Evolutionary conservation across 2,113 vertebrate genomes (phyloP).

Genomic region (Neodontobutis hainanensis): DNA sequence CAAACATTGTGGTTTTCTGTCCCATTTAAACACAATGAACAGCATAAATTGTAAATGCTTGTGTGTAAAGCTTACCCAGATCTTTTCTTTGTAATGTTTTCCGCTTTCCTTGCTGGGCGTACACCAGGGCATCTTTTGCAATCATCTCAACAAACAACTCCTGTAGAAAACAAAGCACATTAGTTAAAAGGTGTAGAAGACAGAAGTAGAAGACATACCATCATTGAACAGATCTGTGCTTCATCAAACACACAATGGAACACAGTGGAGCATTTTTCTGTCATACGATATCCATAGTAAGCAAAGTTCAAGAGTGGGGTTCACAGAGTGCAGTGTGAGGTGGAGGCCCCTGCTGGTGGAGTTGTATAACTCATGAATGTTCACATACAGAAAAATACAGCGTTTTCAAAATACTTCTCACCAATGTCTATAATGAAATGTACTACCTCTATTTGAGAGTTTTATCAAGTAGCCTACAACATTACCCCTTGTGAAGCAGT

Average conservation of each 20-base stretch:
- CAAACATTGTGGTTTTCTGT: neutral
- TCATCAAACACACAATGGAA: neutral
- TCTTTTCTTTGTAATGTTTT: slow-evolving; percentile 98
- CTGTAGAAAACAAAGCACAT: slow-evolving; percentile 66
- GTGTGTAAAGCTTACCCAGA: slow-evolving; percentile 79
- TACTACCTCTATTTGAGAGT: too few species aligned
- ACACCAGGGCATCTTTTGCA: slow-evolving; percentile 91
- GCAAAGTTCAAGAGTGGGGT: neutral
- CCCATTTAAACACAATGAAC: neutral
- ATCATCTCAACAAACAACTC: slow-evolving; percentile 97
- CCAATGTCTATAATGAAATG: too few species aligned
- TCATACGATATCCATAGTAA: too few species aligned
- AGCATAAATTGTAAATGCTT: neutral
- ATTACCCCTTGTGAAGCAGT: too few species aligned
- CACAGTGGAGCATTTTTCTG: too few species aligned
- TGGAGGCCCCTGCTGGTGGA: neutral
- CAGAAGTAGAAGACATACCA: neutral
- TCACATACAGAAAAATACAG: too few species aligned
- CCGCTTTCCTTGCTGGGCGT: slow-evolving; percentile 92
- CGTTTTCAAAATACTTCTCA: neutral
- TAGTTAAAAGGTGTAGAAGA: neutral
- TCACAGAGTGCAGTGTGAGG: neutral
- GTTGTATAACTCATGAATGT: neutral
- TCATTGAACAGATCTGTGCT: neutral
- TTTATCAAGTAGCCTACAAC: too few species aligned